A percentile compares a stretch with the other conserved stretches of the same genome.
Evolutionary conservation across 2,888 invertebrate species (phyloP).

Genomic region (Ophion ventricosus): DNA sequence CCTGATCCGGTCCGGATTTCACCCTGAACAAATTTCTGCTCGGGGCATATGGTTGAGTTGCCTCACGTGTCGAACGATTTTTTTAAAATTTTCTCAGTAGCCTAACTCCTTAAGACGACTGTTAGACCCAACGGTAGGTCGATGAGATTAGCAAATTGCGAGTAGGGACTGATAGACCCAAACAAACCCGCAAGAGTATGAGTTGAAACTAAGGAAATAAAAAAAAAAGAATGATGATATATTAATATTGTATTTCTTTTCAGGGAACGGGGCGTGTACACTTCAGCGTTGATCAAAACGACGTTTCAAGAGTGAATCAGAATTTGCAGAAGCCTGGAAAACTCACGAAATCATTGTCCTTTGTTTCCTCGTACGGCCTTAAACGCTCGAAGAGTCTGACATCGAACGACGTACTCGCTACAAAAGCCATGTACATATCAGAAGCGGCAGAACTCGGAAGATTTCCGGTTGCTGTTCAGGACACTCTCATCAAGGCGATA

Average conservation of each 20-base stretch:
- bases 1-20: too few species aligned
- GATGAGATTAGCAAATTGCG: too few species aligned
- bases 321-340: slow-evolving; percentile 76
- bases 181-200: too few species aligned
- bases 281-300: slow-evolving; percentile 76
- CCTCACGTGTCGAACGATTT: too few species aligned
- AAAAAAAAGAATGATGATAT: not conserved
- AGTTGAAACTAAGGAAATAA: too few species aligned
- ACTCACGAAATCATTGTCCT: slow-evolving; percentile 80
- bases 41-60: too few species aligned
- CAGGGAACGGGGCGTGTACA: slow-evolving; percentile 78
- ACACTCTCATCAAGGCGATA: slow-evolving; percentile 89
- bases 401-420: slow-evolving; percentile 88
- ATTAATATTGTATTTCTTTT: not conserved
- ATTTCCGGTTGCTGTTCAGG: slow-evolving; percentile 90
- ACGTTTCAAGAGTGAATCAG: slow-evolving; percentile 65
- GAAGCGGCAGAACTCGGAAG: slow-evolving; percentile 91
- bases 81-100: too few species aligned
- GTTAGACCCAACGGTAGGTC: too few species aligned
- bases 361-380: slow-evolving; percentile 83
- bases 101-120: too few species aligned
- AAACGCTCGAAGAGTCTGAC: slow-evolving; percentile 93
- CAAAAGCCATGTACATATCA: slow-evolving; percentile 85
- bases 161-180: too few species aligned
- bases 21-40: too few species aligned